Base-by-base conservation (phyloP, 2,797 vertebrate genomes). In the Ispidina picta region DNA sequence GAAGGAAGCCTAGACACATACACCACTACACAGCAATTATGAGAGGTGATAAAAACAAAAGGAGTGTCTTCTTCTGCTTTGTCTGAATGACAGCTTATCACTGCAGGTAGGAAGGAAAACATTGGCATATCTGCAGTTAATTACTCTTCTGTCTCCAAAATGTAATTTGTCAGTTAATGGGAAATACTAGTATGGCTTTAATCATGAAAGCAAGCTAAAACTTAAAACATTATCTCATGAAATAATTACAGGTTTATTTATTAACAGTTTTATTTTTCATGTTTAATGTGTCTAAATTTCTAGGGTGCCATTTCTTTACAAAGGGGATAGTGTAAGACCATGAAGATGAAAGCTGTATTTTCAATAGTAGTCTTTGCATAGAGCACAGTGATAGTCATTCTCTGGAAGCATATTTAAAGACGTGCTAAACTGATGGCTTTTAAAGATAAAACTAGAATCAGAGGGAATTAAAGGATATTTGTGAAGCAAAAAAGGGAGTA, bases 381-480 rank as follows among this genome's bases (percentile, higher is more conserved):
- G 43, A 81, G 41, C 58, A 29, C 83, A 83, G 33, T 41, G 39
- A 58, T 65, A 91, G 74, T 93, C 12, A 21, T 83, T 90, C 25
- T 78, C 66, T 86, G 35, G 29, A 68, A 78, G 25, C 39, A 8
- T 66, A 49, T 81, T 70, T 83, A 56, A 83, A 86, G 80, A n/a
- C 25, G 18, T 65, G 51, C 52, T 88, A 70, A 82, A 83, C 23
- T 63, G 70, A 84, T 88, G 65, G 25, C 33, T 88, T 81, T 84
- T 31, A 70, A 76, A 91, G 68, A 79, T 93, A 92, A 77, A 91
- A 81, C 43, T 77, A 59, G 74, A 89, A 91, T 95, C 52, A 83
- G 71, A 73, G 25, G 23, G 29, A 86, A 86, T 72, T 28, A 91
- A 70, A 89, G 43, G 20, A 12, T 69, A 49, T 78, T 87, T 83